Evolutionary conservation across 1,140 invertebrate genomes (phyloP), one percentile per base, ranked within the genome.

Genomic region (Cyclargus thomasi): DNA sequence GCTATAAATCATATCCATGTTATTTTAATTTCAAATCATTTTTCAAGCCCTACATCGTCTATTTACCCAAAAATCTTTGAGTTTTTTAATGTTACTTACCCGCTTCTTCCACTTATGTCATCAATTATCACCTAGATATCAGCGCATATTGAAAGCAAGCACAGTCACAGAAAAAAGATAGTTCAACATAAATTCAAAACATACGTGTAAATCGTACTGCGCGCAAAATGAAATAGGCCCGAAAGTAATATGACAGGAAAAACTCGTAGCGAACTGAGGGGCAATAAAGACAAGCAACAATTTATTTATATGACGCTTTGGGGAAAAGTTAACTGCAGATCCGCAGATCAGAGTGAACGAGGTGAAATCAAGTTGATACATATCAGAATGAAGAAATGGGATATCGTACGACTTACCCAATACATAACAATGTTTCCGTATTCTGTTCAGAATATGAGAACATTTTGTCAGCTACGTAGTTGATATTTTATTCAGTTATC

Each of bases 271-370:
- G 77, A 84, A 81, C 80, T 77, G 75, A 75, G 71, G 71, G 69
- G 83, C 77, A 81, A 86, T 86, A 84, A 88, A 86, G 84, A 82
- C 82, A 78, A 80, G 74, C 82, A 83, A 88, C 85, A 88, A 88
- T 88, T 88, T 88, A 86, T 88, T 88, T 88, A 85, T 88, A 88
- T 86, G 84, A 85, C 78, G 83, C 85, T 81, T 84, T 69, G 65
- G 85, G 85, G 86, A 83, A 81, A 84, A 85, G 74, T 88, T 85
- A 85, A 74, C 81, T 78, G 71, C 73, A 72, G 79, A 82, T 75
- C 80, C 74, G 74, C 71, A 68, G 68, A 66, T 77, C 71, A 68
- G 68, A 65, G 77, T 62, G 80, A 79, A 77, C 78, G 77, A 85
- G 83, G 79, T 79, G 75, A 78, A 88, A 86, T 88, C 80, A 83